Conservation (phyloP, 2,888 invertebrate genomes). For the Rhyacophila evoluta region DNA sequence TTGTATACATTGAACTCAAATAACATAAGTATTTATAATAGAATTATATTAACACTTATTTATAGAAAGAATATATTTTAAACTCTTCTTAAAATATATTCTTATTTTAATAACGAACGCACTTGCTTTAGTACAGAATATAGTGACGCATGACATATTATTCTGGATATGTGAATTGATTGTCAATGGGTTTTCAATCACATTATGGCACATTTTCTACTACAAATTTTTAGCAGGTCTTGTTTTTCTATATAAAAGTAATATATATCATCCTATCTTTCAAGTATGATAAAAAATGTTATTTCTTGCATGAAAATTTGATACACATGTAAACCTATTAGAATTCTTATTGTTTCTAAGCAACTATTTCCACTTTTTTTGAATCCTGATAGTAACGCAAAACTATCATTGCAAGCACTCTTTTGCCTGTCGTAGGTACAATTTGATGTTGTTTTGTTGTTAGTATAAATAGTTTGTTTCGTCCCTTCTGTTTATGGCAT, state of each 20-base stretch:
- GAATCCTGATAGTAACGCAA: too few species aligned
- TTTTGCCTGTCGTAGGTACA: neutral
- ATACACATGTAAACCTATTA: too few species aligned
- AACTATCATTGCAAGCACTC: neutral
- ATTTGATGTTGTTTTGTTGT: slow-evolving; percentile 18
- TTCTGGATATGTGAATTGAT: neutral
- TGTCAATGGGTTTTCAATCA: too few species aligned
- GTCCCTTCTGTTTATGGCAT: neutral
- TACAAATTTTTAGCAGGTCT: too few species aligned
- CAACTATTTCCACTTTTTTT: too few species aligned
- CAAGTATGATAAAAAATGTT: too few species aligned
- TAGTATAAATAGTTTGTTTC: neutral
- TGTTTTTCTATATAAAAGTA: too few species aligned
- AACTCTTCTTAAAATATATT: neutral
- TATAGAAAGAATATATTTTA: neutral
- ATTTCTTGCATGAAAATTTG: too few species aligned
- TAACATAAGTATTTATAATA: neutral
- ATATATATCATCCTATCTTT: too few species aligned
- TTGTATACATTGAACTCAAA: slow-evolving; percentile 1
- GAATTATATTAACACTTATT: neutral
- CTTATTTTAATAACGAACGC: neutral
- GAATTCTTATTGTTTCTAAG: too few species aligned
- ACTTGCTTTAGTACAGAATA: neutral
- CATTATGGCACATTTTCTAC: too few species aligned
- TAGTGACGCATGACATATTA: neutral